phyloP scores from a whole-genome alignment of 2,113 vertebrate genomes.

The Podarcis muralis region DNA sequence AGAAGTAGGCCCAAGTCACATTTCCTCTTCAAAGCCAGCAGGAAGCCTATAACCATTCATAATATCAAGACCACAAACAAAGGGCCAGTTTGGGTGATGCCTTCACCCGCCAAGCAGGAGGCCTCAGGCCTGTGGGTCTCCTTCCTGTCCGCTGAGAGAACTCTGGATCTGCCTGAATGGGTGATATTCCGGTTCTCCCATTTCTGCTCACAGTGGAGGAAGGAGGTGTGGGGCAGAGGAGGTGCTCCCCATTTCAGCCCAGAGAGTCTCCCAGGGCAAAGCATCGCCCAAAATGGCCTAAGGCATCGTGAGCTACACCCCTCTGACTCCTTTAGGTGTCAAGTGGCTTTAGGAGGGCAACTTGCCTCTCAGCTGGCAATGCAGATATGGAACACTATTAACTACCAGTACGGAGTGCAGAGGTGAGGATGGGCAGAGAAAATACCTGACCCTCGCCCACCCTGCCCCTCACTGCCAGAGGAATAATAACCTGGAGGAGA shows the following conservation, averaged over 20 bases:
- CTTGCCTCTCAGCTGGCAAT: conserved; percentile 49
- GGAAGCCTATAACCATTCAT: not conserved
- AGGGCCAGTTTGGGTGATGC: not conserved
- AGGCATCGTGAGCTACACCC: not conserved
- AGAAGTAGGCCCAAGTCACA: not conserved
- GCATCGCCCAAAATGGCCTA: not conserved
- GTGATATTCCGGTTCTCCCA: not conserved
- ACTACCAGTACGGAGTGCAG: not conserved
- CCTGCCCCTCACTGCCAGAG: not conserved
- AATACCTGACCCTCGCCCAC: not conserved
- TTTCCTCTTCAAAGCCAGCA: conserved; percentile 8
- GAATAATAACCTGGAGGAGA: not conserved
- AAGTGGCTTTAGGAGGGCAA: not conserved
- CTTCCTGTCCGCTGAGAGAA: not conserved
- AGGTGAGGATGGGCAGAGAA: not conserved
- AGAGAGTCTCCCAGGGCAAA: not conserved
- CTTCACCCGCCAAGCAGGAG: not conserved
- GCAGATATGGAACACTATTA: conserved; percentile 59
- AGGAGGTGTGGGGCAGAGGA: not conserved
- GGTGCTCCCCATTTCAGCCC: not conserved
- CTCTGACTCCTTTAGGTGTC: not conserved
- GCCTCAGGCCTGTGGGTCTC: not conserved
- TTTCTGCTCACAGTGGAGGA: not conserved
- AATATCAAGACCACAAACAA: not conserved
- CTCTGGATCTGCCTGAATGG: not conserved